Base-by-base conservation (phyloP, 1,140 invertebrate genomes). In the Euschistus heros region DNA sequence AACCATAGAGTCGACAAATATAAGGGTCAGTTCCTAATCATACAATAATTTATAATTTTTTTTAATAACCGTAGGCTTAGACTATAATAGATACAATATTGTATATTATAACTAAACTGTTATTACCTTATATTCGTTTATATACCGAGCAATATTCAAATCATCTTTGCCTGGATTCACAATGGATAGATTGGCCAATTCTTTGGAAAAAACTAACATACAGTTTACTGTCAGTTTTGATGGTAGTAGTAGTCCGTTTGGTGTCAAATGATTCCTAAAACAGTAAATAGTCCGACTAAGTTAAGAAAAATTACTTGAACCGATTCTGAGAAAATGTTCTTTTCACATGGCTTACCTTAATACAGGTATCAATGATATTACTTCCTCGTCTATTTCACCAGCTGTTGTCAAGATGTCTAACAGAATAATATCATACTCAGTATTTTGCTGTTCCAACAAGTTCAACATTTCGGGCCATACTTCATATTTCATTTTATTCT, bases 371-470 rank as follows among this genome's bases (percentile, higher is more conserved):
- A 61, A 13, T 33, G 13, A 26, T 18, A 61, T n/a, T 14, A 61
- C n/a, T 42, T 61, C 59, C 26, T 61, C 59, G 18, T 61, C 33
- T 4, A 61, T 42, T 24, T 61, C n/a, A 2, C 59, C 59, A 42
- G 59, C 33, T 6, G 18, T 4, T 14, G 27, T 17, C n/a, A 61
- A 61, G 18, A 61, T 20, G 33, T 61, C 42, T 18, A 44, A 14
- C 27, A 61, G 17, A n/a, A 44, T 44, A 22, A 61, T 17, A 26
- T 61, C 59, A 61, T 22, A 61, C 22, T 37, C 7, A 22, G 10
- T 37, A 42, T 61, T 22, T 7, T 5, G 7, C 3, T 44, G 17
- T 27, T 26, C 17, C 8, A 59, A 2, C 2, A 15, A 7, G 27
- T 4, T 10, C 24, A 61, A 18, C 18, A 42, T 30, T 33, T 42